Evolutionary conservation across 2,113 vertebrate genomes (phyloP).

Genomic region (Paraplagusia blochii): DNA sequence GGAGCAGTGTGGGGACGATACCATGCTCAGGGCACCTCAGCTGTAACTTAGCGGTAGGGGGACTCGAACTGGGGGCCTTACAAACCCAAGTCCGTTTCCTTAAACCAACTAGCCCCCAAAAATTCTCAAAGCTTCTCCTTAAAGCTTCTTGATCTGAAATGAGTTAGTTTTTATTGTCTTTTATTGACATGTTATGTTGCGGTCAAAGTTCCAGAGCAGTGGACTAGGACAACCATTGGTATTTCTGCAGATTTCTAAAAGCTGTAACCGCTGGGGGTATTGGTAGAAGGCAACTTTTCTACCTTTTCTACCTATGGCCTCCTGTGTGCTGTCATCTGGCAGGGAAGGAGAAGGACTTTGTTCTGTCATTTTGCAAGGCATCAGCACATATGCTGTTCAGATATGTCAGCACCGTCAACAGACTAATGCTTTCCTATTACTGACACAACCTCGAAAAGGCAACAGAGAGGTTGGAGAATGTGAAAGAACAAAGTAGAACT

Average conservation of each 20-base stretch:
- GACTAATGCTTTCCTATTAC: constrained; percentile 51
- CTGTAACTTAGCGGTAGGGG: too few species aligned
- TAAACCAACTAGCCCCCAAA: too few species aligned
- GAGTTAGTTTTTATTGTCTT: constrained; percentile 21
- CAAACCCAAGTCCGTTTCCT: too few species aligned
- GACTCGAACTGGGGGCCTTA: too few species aligned
- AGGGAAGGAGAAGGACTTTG: constrained; percentile 52
- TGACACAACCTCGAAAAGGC: too few species aligned
- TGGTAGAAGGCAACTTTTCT: constrained; percentile 67
- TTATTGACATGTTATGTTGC: too few species aligned
- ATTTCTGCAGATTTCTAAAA: too few species aligned
- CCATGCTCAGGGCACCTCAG: too few species aligned
- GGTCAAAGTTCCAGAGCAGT: constrained; percentile 33
- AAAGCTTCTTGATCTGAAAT: too few species aligned
- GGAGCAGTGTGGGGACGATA: too few species aligned
- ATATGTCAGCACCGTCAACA: constrained; percentile 60
- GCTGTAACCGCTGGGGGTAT: constrained; percentile 58
- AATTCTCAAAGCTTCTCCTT: too few species aligned
- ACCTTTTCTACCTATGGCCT: constrained; percentile 41
- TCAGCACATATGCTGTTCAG: constrained; percentile 57
- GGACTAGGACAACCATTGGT: too few species aligned
- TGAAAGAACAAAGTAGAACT: constrained; percentile 26
- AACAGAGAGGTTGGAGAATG: constrained; percentile 43
- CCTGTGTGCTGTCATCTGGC: constrained; percentile 47
- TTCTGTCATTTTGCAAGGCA: constrained; percentile 65